These are phyloP conservation scores for Cantharis flavilabris DNA, from an alignment of 2,888 invertebrate genomes.

Conservation along the genomic window DNA sequence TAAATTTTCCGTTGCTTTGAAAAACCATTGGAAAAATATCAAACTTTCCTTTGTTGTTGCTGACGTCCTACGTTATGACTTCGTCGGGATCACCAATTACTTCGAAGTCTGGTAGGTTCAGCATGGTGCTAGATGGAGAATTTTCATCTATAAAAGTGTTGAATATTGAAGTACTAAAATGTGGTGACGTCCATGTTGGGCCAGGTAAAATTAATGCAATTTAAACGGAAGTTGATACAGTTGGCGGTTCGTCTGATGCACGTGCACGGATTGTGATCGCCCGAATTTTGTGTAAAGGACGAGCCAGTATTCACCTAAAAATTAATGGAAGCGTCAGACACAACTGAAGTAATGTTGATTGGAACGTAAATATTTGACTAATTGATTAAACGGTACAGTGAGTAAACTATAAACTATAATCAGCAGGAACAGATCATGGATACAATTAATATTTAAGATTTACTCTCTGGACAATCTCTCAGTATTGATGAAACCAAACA, in stretches of 20 bases:
- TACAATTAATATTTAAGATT: too few species aligned
- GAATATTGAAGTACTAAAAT: constrained; percentile 61
- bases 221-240: constrained; percentile 81
- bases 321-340: constrained; percentile 22
- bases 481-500: too few species aligned
- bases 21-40: constrained; percentile 84
- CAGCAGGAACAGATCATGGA: too few species aligned
- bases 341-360: neutral
- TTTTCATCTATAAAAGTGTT: constrained; percentile 79
- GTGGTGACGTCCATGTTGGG: constrained; percentile 46
- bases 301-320: constrained; percentile 70
- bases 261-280: constrained; percentile 77
- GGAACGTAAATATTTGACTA: neutral
- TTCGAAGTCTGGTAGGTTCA: constrained; percentile 55
- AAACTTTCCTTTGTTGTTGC: constrained; percentile 85
- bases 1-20: constrained; percentile 77
- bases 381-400: neutral
- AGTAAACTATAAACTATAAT: too few species aligned
- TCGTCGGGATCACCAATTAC: constrained; percentile 57
- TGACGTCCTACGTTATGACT: constrained; percentile 76
- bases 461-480: too few species aligned
- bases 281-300: constrained; percentile 78
- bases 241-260: constrained; percentile 67
- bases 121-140: constrained; percentile 76
- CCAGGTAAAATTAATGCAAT: constrained; percentile 73